Evolutionary conservation across 2,113 vertebrate genomes (phyloP).

Genomic region (Pionites leucogaster): DNA sequence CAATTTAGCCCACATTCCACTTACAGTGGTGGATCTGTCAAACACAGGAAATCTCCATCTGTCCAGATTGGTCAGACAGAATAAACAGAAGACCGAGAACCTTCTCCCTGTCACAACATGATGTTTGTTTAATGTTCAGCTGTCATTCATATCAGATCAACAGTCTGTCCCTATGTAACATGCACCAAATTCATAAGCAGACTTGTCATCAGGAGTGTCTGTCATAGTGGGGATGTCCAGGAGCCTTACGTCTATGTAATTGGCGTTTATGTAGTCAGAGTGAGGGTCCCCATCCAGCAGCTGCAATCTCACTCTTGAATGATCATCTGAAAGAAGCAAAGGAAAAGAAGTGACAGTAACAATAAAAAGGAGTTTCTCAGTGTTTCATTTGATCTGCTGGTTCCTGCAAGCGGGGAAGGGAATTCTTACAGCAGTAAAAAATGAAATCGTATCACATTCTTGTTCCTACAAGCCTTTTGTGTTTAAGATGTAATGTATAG

Average conservation of each 20-base stretch:
- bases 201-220: background rate
- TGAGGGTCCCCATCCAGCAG: conserved; percentile 94
- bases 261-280: conserved; percentile 99
- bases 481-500: background rate
- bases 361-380: conserved; percentile 25
- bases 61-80: background rate
- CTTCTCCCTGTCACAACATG: conserved; percentile 34
- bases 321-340: conserved; percentile 86
- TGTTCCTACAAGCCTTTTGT: background rate
- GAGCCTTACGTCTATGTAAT: conserved; percentile 93
- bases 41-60: conserved; percentile 28
- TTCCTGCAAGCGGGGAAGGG: background rate
- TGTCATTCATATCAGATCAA: background rate
- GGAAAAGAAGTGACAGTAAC: conserved; percentile 59
- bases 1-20: conserved; percentile 56
- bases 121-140: background rate
- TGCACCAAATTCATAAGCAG: background rate
- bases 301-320: conserved; percentile 92
- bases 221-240: background rate
- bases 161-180: background rate
- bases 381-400: background rate
- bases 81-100: conserved; percentile 25
- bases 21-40: conserved; percentile 52
- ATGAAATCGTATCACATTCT: background rate
- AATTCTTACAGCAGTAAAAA: background rate